A percentile compares a stretch with the other conserved stretches of the same genome.
phyloP scores from a whole-genome alignment of 2,888 invertebrate species.

The Eupithecia insigniata region DNA sequence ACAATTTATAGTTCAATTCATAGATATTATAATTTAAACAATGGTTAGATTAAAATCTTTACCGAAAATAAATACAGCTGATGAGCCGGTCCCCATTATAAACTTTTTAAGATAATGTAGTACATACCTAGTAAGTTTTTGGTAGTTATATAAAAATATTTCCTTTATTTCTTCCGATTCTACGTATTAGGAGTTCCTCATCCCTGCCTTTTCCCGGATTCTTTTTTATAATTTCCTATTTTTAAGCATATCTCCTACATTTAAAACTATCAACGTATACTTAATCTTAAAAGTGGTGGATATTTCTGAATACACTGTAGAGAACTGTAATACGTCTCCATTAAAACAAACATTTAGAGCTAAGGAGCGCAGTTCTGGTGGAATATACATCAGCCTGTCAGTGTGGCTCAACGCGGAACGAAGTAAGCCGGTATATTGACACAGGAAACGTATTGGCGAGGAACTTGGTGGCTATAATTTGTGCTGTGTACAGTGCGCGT shows the following conservation, averaged over 20 bases:
- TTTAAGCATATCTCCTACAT: neutral
- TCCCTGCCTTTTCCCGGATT: too few relatives aligned
- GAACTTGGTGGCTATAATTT: neutral
- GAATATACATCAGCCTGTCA: conserved; percentile 39
- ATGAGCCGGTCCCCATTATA: too few relatives aligned
- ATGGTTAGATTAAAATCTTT: too few relatives aligned
- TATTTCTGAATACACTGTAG: conserved; percentile 11
- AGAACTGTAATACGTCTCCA: conserved; percentile 27
- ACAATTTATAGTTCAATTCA: neutral
- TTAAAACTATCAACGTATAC: neutral
- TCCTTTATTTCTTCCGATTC: neutral
- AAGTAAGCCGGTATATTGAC: conserved; percentile 15
- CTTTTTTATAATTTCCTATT: neutral
- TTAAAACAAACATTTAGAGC: conserved; percentile 32
- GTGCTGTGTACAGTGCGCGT: neutral
- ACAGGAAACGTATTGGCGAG: neutral
- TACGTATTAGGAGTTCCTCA: neutral
- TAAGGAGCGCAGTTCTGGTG: conserved; percentile 23
- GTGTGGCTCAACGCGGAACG: conserved; percentile 38
- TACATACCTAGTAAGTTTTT: too few relatives aligned
- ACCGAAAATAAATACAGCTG: too few relatives aligned
- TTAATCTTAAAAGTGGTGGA: neutral
- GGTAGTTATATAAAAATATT: too few relatives aligned
- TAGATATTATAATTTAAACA: too few relatives aligned
- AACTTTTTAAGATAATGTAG: too few relatives aligned